A percentile compares a stretch with the other conserved stretches of the same genome.
These are phyloP conservation scores for Epicauta chinensis DNA, from an alignment of 1,140 invertebrate species.

Conservation along the genomic window DNA sequence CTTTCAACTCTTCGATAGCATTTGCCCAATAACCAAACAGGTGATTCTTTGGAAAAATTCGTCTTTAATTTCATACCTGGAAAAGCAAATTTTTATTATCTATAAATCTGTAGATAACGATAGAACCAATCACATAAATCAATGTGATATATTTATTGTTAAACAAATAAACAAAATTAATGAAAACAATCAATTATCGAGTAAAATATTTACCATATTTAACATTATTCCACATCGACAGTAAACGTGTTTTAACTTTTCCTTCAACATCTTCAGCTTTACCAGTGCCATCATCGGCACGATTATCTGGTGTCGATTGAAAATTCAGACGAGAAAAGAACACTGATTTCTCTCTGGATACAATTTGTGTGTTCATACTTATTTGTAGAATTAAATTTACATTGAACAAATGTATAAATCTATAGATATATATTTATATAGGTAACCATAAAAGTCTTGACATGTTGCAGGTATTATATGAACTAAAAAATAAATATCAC, in stretches of 20 bases:
- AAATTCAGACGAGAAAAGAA: slow-evolving; percentile 2
- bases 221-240: slow-evolving; percentile 86
- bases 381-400: neutral
- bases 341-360: neutral
- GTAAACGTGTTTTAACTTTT: slow-evolving; percentile 72
- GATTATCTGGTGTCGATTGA: neutral
- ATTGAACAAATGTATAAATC: neutral
- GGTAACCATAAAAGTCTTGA: neutral
- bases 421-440: neutral
- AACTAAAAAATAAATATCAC: neutral
- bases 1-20: slow-evolving; percentile 67
- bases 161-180: neutral
- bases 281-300: slow-evolving; percentile 6
- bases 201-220: slow-evolving; percentile 81
- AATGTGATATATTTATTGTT: neutral
- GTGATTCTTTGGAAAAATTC: slow-evolving; percentile 78
- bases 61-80: slow-evolving; percentile 62
- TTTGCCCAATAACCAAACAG: slow-evolving; percentile 74
- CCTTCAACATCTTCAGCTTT: slow-evolving; percentile 51
- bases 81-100: slow-evolving; percentile 7
- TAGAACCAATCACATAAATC: neutral
- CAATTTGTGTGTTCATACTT: neutral
- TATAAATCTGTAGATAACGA: neutral
- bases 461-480: neutral
- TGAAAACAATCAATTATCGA: too few species aligned